Evolutionary conservation across 2,113 vertebrate species (phyloP), one percentile per base, ranked within the genome.

Genomic region (Pedetes capensis): DNA sequence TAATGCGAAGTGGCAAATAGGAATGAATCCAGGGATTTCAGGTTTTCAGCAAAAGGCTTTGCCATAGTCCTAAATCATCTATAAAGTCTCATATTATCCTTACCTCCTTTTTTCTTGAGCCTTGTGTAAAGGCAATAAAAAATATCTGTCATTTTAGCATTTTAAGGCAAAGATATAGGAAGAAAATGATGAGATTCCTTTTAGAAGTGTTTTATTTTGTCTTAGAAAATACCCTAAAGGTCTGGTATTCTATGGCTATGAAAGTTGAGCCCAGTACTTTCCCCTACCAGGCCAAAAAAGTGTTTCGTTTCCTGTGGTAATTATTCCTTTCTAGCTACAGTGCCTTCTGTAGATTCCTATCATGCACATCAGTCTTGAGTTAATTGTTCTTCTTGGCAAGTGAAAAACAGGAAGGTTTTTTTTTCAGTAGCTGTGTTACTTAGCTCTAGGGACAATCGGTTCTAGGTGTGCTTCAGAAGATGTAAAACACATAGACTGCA

Each of bases 81-180:
- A 18, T 9, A 47, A 51, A 53, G 75, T 39, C 71, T 93, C 81
- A 78, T 59, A 42, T 89, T 82, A 78, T 82, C 51, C 72, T 94
- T 55, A 27, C 34, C 32, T 87, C 44, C 39, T 80, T 94, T 89
- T 37, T 63, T 55, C 39, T 82, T 79, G 76, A 81, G 51, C 53
- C 81, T n/a, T 57, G 6, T 81, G 29, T 84, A 87, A 87, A 92
- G 61, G 76, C 55, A 94, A 90, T 95, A 96, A 92, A 97, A n/a
- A 81, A 87, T 42, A 91, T 6, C 71, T 84, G 72, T 66, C 64
- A 89, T 75, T 61, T 94, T 75, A 80, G 68, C 20, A 47, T 93
- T 61, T 81, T 49, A 76, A 96, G 47, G 87, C 13, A 63, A 87
- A 85, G 49, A 1, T 57, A 95, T 89, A 75, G 23, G 20, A 92